phyloP scores from a whole-genome alignment of 2,888 invertebrate species.

The Metallyticus violacea region DNA sequence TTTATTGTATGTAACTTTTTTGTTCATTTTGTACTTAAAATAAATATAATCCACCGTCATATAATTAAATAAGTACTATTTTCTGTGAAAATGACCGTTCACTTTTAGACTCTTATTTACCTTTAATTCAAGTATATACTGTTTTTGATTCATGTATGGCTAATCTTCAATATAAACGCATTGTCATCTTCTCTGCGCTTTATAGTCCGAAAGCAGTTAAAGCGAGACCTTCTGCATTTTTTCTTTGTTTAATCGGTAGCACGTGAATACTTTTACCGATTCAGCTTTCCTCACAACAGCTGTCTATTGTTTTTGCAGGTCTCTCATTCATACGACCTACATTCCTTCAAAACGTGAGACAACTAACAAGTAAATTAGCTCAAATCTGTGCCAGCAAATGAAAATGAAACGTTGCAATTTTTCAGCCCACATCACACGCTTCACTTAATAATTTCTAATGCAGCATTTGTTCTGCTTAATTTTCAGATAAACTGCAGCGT shows the following conservation, averaged over 20 bases:
- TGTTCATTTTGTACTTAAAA: too few relatives aligned
- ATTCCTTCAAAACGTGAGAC: not conserved
- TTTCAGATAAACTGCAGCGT: not conserved
- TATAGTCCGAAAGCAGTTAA: not conserved
- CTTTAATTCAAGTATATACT: not conserved
- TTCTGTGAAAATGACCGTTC: too few relatives aligned
- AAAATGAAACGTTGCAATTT: not conserved
- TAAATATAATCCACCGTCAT: too few relatives aligned
- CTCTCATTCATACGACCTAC: not conserved
- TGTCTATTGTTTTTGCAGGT: not conserved
- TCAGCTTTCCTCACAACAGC: not conserved
- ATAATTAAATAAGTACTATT: too few relatives aligned
- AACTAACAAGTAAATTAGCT: not conserved
- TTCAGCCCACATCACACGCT: not conserved
- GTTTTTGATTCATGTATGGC: not conserved
- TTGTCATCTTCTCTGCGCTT: not conserved
- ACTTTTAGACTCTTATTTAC: too few relatives aligned
- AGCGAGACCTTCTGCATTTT: not conserved
- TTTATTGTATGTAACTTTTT: too few relatives aligned
- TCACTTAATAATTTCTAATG: not conserved
- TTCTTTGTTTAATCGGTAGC: too few relatives aligned
- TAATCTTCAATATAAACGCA: not conserved
- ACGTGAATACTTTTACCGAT: not conserved
- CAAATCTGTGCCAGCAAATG: not conserved
- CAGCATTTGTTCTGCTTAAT: not conserved